Evolutionary conservation across 2,888 invertebrate genomes (phyloP).

Genomic region (Megaustenia siamemsis): DNA sequence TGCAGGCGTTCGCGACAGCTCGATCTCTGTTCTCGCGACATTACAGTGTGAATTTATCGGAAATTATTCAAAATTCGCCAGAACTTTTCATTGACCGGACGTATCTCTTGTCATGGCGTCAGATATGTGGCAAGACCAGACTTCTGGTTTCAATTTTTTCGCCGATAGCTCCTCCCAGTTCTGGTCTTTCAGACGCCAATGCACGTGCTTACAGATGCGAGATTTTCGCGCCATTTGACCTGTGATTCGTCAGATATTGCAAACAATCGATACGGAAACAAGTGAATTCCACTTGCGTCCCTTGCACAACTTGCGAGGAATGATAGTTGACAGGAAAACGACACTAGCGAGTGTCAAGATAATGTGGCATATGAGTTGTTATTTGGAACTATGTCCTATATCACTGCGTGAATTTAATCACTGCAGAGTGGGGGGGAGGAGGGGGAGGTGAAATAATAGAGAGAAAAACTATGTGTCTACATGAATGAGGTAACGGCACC

Average conservation of each 20-base stretch:
- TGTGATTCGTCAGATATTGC: constrained; percentile 13
- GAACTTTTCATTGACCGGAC: constrained; percentile 9
- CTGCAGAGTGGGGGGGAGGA: too few species aligned
- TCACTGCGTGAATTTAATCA: not conserved
- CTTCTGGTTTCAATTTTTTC: constrained; percentile 32
- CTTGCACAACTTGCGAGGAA: too few species aligned
- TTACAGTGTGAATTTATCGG: constrained; percentile 45
- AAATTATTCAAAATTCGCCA: constrained; percentile 50
- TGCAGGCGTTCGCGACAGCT: constrained; percentile 11
- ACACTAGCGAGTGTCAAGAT: too few species aligned
- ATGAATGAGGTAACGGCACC: too few species aligned
- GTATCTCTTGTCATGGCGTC: constrained; percentile 11
- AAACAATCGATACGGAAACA: constrained; percentile 1
- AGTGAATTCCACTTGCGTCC: not conserved
- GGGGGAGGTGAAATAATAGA: too few species aligned
- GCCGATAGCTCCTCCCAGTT: constrained; percentile 37
- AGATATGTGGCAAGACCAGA: not conserved
- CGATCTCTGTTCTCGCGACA: constrained; percentile 29
- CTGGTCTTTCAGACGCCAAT: constrained; percentile 41
- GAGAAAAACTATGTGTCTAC: too few species aligned
- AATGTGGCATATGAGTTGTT: not conserved
- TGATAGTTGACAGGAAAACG: not conserved
- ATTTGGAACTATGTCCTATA: not conserved
- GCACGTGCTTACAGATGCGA: constrained; percentile 32
- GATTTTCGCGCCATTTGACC: constrained; percentile 25